A percentile compares a stretch with the other conserved stretches of the same genome.
These are phyloP conservation scores for Helicoverpa armigera DNA, from an alignment of 1,140 invertebrate genomes.

Conservation along the genomic window DNA sequence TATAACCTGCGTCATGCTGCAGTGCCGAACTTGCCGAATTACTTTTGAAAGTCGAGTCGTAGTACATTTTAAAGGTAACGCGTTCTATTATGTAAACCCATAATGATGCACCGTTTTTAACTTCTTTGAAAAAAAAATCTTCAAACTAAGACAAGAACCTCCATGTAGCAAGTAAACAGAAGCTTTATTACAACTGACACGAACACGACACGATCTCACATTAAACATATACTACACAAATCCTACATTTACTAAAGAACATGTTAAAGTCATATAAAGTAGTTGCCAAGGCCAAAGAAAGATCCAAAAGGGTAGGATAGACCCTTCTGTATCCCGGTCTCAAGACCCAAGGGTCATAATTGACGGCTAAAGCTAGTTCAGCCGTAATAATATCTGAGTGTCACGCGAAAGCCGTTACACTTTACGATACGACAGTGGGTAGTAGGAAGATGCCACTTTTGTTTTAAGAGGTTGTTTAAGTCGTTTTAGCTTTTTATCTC, in stretches of 20 bases:
- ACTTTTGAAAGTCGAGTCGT: no score
- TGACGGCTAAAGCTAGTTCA: not conserved
- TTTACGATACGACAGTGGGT: not conserved
- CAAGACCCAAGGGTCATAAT: slow-evolving; percentile 14
- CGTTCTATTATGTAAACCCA: no score
- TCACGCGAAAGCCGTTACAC: not conserved
- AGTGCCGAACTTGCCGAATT: no score
- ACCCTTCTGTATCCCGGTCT: not conserved
- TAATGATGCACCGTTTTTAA: no score
- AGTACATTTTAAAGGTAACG: no score
- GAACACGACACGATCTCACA: not conserved
- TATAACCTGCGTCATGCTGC: no score
- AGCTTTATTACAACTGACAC: not conserved
- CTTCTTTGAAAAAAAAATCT: no score
- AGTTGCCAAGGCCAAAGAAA: slow-evolving; percentile 13
- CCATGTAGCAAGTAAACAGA: not conserved
- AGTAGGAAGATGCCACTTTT: not conserved
- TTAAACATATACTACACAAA: not conserved
- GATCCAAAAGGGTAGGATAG: slow-evolving; percentile 2
- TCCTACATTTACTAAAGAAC: not conserved
- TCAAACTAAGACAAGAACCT: no score
- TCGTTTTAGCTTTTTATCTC: not conserved
- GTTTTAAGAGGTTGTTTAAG: not conserved
- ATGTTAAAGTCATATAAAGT: slow-evolving; percentile 21
- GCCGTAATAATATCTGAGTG: slow-evolving; percentile 19